Evolutionary conservation across 2,797 vertebrate species (phyloP).

Genomic region (Oophaga sylvatica): DNA sequence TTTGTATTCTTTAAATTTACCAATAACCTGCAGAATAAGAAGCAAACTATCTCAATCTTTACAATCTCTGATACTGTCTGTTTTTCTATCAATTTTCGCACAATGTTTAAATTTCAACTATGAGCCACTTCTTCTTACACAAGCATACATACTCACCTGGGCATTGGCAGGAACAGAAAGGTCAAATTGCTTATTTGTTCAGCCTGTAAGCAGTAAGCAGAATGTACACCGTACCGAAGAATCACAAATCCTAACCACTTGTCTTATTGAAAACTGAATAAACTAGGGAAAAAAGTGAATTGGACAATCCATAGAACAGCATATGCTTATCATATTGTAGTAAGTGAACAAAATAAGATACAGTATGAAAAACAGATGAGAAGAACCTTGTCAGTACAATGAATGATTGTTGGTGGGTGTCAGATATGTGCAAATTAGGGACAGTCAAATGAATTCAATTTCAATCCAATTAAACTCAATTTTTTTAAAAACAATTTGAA

Average conservation of each 20-base stretch:
- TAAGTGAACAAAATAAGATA: slow-evolving; percentile 10
- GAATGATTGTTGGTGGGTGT: slow-evolving; percentile 26
- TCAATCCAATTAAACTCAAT: too few species aligned
- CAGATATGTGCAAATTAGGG: neutral
- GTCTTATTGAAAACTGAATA: slow-evolving; percentile 40
- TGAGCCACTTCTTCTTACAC: slow-evolving; percentile 12
- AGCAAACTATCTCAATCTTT: slow-evolving; percentile 1
- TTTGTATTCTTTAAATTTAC: neutral
- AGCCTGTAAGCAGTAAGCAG: slow-evolving; percentile 44
- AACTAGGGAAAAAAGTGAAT: neutral
- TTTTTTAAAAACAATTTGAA: too few species aligned
- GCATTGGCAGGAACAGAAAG: slow-evolving; percentile 46
- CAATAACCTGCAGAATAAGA: neutral
- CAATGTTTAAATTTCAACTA: slow-evolving; percentile 16
- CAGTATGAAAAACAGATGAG: neutral
- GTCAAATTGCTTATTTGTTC: slow-evolving; percentile 47
- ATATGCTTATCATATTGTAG: slow-evolving; percentile 20
- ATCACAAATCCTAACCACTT: slow-evolving; percentile 23
- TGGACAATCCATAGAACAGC: slow-evolving; percentile 6
- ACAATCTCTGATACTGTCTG: neutral
- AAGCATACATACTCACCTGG: slow-evolving; percentile 30
- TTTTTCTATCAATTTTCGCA: slow-evolving; percentile 1
- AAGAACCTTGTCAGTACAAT: slow-evolving; percentile 12
- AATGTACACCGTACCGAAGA: slow-evolving; percentile 27
- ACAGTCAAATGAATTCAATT: too few species aligned